phyloP scores from a whole-genome alignment of 1,140 invertebrate genomes.

The Drosophila chauvacae region DNA sequence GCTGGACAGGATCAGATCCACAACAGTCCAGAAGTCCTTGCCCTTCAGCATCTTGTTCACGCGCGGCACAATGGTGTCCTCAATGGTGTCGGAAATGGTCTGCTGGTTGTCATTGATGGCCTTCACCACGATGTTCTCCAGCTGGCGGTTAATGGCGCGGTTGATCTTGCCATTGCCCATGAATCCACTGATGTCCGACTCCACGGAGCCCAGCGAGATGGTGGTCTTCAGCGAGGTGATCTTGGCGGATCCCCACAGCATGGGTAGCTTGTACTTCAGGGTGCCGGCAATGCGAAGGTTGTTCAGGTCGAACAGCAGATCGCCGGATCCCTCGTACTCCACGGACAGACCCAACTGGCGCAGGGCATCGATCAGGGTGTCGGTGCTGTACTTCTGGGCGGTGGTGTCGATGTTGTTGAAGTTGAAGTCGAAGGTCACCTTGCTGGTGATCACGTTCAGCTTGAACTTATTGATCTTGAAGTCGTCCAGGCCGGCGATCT shows the following conservation, averaged over 20 bases:
- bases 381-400: slow-evolving; percentile 70
- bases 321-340: slow-evolving; percentile 74
- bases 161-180: slow-evolving; percentile 77
- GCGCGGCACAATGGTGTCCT: slow-evolving; percentile 66
- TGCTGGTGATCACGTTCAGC: slow-evolving; percentile 68
- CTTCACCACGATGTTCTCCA: slow-evolving; percentile 69
- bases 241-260: slow-evolving; percentile 80
- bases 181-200: slow-evolving; percentile 73
- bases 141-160: slow-evolving; percentile 62
- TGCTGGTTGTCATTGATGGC: slow-evolving; percentile 67
- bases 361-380: slow-evolving; percentile 76
- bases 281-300: slow-evolving; percentile 71
- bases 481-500: slow-evolving; percentile 73
- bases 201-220: slow-evolving; percentile 58
- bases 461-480: slow-evolving; percentile 75
- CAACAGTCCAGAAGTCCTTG: slow-evolving; percentile 78
- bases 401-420: slow-evolving; percentile 73
- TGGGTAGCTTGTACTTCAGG: slow-evolving; percentile 75
- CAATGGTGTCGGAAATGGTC: slow-evolving; percentile 68
- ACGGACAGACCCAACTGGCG: slow-evolving; percentile 72
- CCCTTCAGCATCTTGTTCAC: slow-evolving; percentile 79
- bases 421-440: slow-evolving; percentile 71
- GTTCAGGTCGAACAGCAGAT: slow-evolving; percentile 66
- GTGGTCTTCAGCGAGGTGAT: slow-evolving; percentile 72
- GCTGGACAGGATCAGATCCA: slow-evolving; percentile 73